phyloP scores from a whole-genome alignment of 2,113 vertebrate species.

The Mesoclemmys tuberculata region DNA sequence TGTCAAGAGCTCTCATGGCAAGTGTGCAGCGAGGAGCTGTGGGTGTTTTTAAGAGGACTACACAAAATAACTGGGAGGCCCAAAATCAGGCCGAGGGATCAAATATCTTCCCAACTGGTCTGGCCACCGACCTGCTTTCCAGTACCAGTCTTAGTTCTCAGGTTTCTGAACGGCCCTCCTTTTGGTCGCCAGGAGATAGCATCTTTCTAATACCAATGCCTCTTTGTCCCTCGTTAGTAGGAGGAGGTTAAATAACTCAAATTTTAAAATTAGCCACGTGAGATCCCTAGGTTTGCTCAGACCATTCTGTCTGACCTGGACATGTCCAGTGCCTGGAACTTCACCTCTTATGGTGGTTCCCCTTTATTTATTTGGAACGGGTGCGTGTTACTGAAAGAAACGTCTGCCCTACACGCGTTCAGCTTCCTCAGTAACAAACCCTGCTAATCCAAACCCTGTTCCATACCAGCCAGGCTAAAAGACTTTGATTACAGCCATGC shows the following conservation, averaged over 20 bases:
- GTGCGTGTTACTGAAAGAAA: neutral
- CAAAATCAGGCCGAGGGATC: neutral
- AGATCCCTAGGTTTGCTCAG: neutral
- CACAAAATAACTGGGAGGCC: neutral
- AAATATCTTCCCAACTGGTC: neutral
- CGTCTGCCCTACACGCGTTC: neutral
- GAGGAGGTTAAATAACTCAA: neutral
- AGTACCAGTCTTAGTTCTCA: neutral
- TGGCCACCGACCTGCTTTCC: neutral
- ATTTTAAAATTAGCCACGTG: neutral
- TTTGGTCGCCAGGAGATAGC: neutral
- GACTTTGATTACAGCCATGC: neutral
- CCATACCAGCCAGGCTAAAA: neutral
- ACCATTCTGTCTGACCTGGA: neutral
- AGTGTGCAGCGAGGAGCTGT: neutral
- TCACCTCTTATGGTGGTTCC: neutral
- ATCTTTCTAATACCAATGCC: neutral
- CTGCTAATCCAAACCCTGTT: neutral
- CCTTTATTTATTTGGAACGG: neutral
- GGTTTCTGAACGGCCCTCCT: neutral
- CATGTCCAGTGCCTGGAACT: neutral
- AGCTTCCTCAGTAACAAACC: neutral
- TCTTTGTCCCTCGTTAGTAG: neutral
- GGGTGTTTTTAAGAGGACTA: neutral
- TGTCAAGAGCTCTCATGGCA: neutral